phyloP scores from a whole-genome alignment of 2,888 invertebrate species.

The Pammene aurita region DNA sequence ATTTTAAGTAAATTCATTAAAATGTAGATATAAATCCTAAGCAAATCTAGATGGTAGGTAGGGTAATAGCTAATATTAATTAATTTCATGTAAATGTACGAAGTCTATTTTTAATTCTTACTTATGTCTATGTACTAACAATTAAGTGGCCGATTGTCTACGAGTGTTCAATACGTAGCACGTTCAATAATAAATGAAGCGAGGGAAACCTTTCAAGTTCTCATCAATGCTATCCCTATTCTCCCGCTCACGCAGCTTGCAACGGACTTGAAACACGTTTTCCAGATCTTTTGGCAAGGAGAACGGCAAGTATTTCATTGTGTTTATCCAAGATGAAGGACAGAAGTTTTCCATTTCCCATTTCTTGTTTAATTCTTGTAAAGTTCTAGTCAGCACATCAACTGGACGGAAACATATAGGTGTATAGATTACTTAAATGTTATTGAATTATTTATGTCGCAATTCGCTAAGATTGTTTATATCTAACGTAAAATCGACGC shows the following conservation, averaged over 20 bases:
- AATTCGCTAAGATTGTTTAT: not conserved
- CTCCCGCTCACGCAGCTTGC: conserved; percentile 54
- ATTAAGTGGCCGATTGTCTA: conserved; percentile 62
- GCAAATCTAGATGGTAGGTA: not conserved
- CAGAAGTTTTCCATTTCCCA: conserved; percentile 45
- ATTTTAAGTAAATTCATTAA: not conserved
- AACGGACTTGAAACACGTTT: conserved; percentile 53
- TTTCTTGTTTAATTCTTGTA: conserved; percentile 56
- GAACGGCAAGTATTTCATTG: conserved; percentile 53
- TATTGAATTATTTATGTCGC: not conserved
- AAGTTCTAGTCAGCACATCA: conserved; percentile 61
- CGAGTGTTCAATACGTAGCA: conserved; percentile 56
- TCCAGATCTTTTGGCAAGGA: conserved; percentile 63
- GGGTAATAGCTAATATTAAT: too few relatives aligned
- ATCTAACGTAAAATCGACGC: not conserved
- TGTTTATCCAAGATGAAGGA: conserved; percentile 48
- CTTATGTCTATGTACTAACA: not conserved
- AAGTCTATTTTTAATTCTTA: not conserved
- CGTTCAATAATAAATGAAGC: conserved; percentile 57
- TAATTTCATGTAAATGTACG: not conserved
- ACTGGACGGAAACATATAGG: conserved; percentile 33
- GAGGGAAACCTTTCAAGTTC: conserved; percentile 78
- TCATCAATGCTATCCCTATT: conserved; percentile 71
- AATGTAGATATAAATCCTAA: not conserved
- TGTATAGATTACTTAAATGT: too few relatives aligned